Percentiles rank a stretch among this genome's conserved stretches.
phyloP scores from a whole-genome alignment of 2,113 vertebrate species.

The Alaudala cheleensis region DNA sequence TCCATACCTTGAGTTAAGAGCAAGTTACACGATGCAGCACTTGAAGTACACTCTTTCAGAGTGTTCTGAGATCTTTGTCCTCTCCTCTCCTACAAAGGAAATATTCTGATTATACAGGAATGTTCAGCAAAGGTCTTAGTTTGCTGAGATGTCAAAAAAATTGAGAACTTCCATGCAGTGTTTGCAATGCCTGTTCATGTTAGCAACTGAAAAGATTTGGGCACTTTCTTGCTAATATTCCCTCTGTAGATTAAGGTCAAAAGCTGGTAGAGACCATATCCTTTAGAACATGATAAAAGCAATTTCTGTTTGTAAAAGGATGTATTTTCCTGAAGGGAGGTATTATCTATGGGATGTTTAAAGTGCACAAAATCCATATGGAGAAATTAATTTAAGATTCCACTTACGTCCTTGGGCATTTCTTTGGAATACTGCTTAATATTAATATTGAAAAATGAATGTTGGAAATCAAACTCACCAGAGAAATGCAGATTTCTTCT shows the following conservation, averaged over 20 bases:
- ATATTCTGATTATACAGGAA: not conserved
- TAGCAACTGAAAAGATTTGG: not conserved
- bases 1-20: not conserved
- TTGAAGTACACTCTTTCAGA: not conserved
- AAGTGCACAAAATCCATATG: not conserved
- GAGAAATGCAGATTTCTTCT: not conserved
- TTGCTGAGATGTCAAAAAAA: not conserved
- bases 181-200: not conserved
- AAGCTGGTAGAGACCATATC: not conserved
- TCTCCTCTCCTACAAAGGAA: not conserved
- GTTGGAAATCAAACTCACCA: not conserved
- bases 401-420: not conserved
- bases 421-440: not conserved
- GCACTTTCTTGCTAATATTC: not conserved
- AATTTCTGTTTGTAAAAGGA: not conserved
- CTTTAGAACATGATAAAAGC: not conserved
- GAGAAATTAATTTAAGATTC: not conserved
- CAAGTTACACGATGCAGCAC: not conserved
- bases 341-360: not conserved
- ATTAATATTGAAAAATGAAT: not conserved
- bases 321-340: not conserved
- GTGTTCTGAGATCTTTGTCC: not conserved
- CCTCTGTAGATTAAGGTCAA: not conserved
- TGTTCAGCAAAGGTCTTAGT: not conserved
- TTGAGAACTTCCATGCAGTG: not conserved